Conservation (phyloP, 2,888 invertebrate species). For the Acrocyrtus sp. region DNA sequence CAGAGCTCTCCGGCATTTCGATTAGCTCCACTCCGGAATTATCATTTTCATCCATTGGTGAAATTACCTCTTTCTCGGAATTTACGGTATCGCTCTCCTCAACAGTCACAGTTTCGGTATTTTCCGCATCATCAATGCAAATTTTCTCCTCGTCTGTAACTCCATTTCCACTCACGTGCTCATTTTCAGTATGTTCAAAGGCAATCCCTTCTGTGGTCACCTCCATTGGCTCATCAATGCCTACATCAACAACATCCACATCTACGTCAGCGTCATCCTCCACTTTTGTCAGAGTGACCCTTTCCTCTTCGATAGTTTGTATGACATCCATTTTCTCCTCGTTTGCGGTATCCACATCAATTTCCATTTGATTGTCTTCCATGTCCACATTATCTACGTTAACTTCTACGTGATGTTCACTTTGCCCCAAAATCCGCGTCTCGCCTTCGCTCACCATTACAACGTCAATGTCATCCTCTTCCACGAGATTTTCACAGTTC, state of each 20-base stretch:
- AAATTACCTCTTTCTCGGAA: no score
- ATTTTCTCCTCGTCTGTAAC: conserved; percentile 15
- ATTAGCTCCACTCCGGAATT: conserved; percentile 25
- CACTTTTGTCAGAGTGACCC: conserved; percentile 28
- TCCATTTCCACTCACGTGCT: conserved; percentile 7
- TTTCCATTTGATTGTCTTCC: conserved; percentile 38
- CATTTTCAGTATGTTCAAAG: conserved; percentile 12
- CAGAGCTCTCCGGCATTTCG: no score
- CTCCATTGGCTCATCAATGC: conserved; percentile 56
- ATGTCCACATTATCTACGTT: neutral
- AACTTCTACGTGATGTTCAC: conserved; percentile 6
- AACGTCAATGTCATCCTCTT: conserved; percentile 5
- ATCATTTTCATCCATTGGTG: neutral
- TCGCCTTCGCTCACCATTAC: conserved; percentile 18
- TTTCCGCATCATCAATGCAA: conserved; percentile 16
- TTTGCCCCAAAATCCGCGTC: conserved; percentile 25
- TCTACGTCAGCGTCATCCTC: conserved; percentile 33
- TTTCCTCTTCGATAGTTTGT: conserved; percentile 5
- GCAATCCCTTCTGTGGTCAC: conserved; percentile 11
- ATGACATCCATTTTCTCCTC: conserved; percentile 5
- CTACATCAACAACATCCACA: conserved; percentile 42
- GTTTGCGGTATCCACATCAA: conserved; percentile 19
- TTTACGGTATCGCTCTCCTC: conserved; percentile 12
- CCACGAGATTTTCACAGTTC: conserved; percentile 3
- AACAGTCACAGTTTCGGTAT: conserved; percentile 26